These are phyloP conservation scores for Panagrolaimus sp. DNA, from an alignment of 1,140 invertebrate genomes.

Conservation along the genomic window DNA sequence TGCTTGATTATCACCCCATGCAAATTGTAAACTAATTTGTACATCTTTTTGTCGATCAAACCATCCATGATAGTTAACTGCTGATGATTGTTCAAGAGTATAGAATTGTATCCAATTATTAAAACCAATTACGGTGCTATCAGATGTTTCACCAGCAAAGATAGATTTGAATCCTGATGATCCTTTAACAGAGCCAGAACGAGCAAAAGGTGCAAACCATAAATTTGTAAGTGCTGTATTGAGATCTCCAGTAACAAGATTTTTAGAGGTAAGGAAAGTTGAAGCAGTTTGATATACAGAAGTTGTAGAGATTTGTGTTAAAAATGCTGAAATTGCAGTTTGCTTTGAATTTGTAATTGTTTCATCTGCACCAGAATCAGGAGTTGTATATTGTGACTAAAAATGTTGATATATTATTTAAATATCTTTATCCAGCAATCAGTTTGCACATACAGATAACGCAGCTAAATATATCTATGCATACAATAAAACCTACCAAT, in stretches of 20 bases:
- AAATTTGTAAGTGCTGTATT: neutral
- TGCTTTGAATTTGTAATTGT: neutral
- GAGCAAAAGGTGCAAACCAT: constrained; percentile 10
- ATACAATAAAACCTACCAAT: neutral
- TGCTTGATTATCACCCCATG: constrained; percentile 1
- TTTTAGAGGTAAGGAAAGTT: neutral
- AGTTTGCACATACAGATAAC: no score
- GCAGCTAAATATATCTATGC: no score
- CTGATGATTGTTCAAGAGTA: constrained; percentile 5
- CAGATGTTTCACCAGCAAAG: neutral
- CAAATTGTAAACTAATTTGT: constrained; percentile 10
- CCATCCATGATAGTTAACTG: constrained; percentile 17
- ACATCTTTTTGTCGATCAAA: constrained; percentile 14
- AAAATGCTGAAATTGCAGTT: constrained; percentile 12
- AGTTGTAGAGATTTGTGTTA: neutral
- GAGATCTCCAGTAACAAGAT: neutral
- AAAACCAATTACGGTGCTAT: neutral
- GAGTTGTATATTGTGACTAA: neutral
- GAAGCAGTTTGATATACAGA: neutral
- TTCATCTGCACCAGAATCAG: neutral
- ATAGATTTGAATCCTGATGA: constrained; percentile 3
- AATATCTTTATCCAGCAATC: neutral
- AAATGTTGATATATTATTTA: neutral
- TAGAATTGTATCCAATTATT: constrained; percentile 19
- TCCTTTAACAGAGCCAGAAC: constrained; percentile 1